Conservation (phyloP, 2,797 vertebrate genomes). For the Enteromius argenteus region DNA sequence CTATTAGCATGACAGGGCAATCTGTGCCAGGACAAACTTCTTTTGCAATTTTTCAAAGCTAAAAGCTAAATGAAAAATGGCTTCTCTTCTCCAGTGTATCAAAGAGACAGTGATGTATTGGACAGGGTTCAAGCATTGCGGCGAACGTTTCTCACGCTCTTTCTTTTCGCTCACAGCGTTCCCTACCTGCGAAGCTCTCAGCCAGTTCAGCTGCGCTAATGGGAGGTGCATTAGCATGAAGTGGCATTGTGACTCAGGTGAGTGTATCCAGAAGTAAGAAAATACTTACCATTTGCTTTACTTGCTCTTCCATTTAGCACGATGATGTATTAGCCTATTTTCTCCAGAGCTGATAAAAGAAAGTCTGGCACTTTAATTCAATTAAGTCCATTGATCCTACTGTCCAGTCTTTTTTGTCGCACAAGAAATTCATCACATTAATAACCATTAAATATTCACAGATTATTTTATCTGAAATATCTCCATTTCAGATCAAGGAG, state of each 20-base stretch:
- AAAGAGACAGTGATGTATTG: conserved; percentile 65
- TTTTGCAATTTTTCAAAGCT: conserved; percentile 59
- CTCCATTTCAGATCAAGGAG: conserved; percentile 36
- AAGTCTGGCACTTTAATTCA: conserved; percentile 41
- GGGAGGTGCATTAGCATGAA: conserved; percentile 92
- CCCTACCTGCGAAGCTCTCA: conserved; percentile 91
- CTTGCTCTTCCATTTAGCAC: conserved; percentile 40
- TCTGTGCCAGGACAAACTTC: conserved; percentile 56
- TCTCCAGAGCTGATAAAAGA: conserved; percentile 26
- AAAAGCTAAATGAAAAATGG: conserved; percentile 61
- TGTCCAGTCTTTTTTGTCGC: conserved; percentile 43
- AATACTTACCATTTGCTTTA: conserved; percentile 34
- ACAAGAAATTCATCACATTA: conserved; percentile 40
- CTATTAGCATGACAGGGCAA: conserved; percentile 57
- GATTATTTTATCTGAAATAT: conserved; percentile 48
- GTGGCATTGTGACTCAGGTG: conserved; percentile 96
- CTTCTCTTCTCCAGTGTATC: conserved; percentile 49
- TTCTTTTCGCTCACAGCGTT: conserved; percentile 81
- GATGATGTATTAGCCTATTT: conserved; percentile 50
- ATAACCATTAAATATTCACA: conserved; percentile 48
- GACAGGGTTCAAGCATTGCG: conserved; percentile 19
- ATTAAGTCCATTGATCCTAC: conserved; percentile 49
- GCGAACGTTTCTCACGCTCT: conserved; percentile 2
- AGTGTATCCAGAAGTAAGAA: conserved; percentile 59
- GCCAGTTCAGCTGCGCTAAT: conserved; percentile 92